Conservation (phyloP, 2,797 vertebrate genomes). For the Sebastes kiyomatsui region DNA sequence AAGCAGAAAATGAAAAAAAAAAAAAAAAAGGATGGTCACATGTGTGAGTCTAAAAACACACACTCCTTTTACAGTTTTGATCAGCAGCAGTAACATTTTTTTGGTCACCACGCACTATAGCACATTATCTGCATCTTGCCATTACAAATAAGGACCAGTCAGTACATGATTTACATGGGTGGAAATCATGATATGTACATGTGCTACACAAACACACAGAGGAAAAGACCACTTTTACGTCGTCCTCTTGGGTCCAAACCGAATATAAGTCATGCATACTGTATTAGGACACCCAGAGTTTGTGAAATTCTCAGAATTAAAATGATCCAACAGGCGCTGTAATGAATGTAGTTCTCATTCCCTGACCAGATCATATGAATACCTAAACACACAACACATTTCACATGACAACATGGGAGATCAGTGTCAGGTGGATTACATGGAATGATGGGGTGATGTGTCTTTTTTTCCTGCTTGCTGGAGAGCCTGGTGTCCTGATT, state of each 20-base stretch:
- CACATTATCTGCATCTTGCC: neutral
- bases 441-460: constrained; percentile 75
- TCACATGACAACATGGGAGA: constrained; percentile 67
- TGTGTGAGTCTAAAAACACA: neutral
- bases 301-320: constrained; percentile 50
- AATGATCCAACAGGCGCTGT: constrained; percentile 50
- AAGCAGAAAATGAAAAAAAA: neutral
- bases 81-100: neutral
- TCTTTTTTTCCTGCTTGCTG: constrained; percentile 61
- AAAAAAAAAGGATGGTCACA: neutral
- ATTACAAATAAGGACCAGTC: constrained; percentile 9
- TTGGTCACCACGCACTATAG: neutral
- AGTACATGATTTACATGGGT: constrained; percentile 3
- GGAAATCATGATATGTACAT: constrained; percentile 15
- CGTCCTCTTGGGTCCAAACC: constrained; percentile 20
- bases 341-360: constrained; percentile 64
- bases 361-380: constrained; percentile 59
- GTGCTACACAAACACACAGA: constrained; percentile 22
- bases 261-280: constrained; percentile 50
- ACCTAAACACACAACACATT: constrained; percentile 70
- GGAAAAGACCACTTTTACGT: constrained; percentile 17
- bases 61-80: neutral
- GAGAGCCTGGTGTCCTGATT: constrained; percentile 82
- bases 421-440: constrained; percentile 81
- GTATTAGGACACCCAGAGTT: constrained; percentile 38